Evolutionary conservation across 2,113 vertebrate species (phyloP).

Genomic region (Chinchilla lanigera): DNA sequence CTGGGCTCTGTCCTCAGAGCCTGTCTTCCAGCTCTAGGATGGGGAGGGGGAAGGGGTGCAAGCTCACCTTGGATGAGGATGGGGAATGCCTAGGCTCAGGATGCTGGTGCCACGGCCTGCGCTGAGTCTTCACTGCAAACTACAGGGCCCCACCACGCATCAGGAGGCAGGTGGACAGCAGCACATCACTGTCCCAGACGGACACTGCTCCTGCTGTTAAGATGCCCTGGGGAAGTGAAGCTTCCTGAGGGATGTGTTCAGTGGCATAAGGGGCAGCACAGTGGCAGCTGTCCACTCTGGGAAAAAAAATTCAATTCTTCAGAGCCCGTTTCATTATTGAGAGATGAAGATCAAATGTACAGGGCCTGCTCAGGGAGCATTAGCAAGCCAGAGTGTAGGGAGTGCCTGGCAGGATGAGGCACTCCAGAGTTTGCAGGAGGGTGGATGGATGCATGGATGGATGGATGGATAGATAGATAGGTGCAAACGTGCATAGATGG

Average conservation of each 20-base stretch:
- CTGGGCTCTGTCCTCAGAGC: not conserved
- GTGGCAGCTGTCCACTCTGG: accelerated
- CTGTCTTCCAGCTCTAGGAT: not conserved
- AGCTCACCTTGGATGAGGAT: not conserved
- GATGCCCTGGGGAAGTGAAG: accelerated
- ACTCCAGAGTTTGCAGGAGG: not conserved
- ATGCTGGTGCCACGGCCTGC: not conserved
- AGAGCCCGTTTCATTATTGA: no score
- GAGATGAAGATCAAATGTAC: not conserved
- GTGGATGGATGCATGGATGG: accelerated
- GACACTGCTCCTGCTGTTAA: not conserved
- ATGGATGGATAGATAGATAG: not conserved
- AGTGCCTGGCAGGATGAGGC: not conserved
- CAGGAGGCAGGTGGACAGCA: not conserved
- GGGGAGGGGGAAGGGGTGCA: accelerated
- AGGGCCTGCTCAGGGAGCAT: not conserved
- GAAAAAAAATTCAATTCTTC: accelerated
- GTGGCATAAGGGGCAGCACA: not conserved
- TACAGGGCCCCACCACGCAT: not conserved
- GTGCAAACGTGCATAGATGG: accelerated
- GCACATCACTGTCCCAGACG: not conserved
- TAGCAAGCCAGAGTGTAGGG: accelerated
- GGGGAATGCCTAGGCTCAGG: no score
- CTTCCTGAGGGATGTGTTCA: not conserved
- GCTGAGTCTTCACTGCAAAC: no score